Evolutionary conservation across 2,888 invertebrate species (phyloP), one percentile per base, ranked within the genome.

Genomic region (Patella depressa): DNA sequence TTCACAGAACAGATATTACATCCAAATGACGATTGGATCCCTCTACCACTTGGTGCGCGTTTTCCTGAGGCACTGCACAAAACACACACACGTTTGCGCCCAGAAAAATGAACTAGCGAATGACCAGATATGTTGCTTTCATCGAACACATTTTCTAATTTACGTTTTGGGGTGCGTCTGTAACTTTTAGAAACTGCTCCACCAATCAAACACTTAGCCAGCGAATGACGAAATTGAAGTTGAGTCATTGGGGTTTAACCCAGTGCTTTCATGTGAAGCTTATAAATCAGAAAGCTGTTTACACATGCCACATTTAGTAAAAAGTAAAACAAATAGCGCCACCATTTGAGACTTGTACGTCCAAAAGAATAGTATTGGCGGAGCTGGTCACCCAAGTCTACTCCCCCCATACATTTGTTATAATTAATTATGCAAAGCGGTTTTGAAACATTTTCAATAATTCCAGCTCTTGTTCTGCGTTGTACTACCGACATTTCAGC

Each of bases 351-450:
- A 45, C 74, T 55, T 45, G 72, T 55, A 34, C 79, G 65, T 2
- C 78, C 80, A 34, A 79, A 72, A 2, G 80, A 79, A 55, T 81
- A 81, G 53, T 78, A 79, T 24, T 74, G 54, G 15, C 71, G 14
- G 53, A 78, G 55, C 45, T 81, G 79, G 53, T 79, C 77, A 15
- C 53, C 70, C 11, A 71, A 53, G 70, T 81, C 80, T 17, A 76
- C 74, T 15, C 75, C 76, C 59, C 78, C 75, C 81, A 80, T 81
- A 59, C 59, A 34, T 17, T 53, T 71, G 71, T 81, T 80, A 69
- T 78, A 78, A 53, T 14, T n/a, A 12, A 53, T n/a, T 59, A 57
- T 71, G 0, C n/a, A 45, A 12, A 17, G 14, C 4, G 74, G 71
- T 19, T 55, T 78, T 15, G 15, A 65, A n/a, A 65, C 65, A n/a